Conservation (phyloP, 2,888 invertebrate genomes). For the Tiliacea aurago region DNA sequence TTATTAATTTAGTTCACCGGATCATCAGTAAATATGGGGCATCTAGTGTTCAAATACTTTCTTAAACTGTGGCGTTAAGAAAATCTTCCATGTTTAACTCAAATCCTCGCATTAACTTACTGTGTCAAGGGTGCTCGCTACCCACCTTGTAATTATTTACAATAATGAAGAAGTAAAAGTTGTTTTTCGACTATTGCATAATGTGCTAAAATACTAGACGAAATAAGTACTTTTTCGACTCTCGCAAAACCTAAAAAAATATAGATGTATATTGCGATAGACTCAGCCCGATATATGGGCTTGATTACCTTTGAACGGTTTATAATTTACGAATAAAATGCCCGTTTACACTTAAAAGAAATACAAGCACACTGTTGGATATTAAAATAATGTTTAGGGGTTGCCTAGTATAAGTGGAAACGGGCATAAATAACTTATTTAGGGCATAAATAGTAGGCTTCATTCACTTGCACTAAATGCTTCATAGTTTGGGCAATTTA, state of each 20-base stretch:
- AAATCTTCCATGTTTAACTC: slow-evolving; percentile 9
- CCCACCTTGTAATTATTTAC: not conserved
- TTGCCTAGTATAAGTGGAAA: not conserved
- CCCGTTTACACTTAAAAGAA: not conserved
- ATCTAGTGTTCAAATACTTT: slow-evolving; percentile 40
- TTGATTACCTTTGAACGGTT: not conserved
- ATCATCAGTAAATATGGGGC: slow-evolving; percentile 17
- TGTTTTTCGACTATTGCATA: not conserved
- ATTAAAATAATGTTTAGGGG: not conserved
- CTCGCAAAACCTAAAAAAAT: not conserved
- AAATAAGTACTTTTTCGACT: not conserved
- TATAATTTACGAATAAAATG: not conserved
- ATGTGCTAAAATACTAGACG: not conserved
- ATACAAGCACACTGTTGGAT: not conserved
- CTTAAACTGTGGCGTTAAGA: slow-evolving; percentile 49
- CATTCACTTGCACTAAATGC: slow-evolving; percentile 20
- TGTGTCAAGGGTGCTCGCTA: too few relatives aligned
- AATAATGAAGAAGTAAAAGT: not conserved
- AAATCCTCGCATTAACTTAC: slow-evolving; percentile 16
- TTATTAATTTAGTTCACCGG: slow-evolving; percentile 21
- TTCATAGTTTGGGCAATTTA: slow-evolving; percentile 11
- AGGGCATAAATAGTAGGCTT: not conserved
- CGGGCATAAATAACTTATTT: not conserved
- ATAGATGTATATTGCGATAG: not conserved
- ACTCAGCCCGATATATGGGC: not conserved